phyloP scores from a whole-genome alignment of 2,113 vertebrate species.

The Dipodomys merriami region DNA sequence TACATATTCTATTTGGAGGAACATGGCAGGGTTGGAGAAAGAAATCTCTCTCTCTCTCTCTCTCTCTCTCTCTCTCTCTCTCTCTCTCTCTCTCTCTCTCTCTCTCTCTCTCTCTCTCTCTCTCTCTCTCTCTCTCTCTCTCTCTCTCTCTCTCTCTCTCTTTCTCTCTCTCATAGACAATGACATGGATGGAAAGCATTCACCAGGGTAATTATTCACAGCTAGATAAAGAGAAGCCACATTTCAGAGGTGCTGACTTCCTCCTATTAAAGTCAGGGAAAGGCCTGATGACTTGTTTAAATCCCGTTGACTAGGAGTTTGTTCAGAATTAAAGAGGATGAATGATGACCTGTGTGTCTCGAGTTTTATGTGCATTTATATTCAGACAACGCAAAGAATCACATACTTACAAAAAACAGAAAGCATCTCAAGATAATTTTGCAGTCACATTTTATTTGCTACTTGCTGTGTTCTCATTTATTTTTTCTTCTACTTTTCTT shows the following conservation, averaged over 20 bases:
- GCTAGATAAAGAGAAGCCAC: background rate
- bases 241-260: background rate
- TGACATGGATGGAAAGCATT: background rate
- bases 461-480: background rate
- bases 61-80: too few species aligned
- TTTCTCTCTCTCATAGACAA: background rate
- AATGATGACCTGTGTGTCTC: background rate
- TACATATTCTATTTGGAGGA: background rate
- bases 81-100: too few species aligned
- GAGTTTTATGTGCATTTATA: background rate
- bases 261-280: background rate
- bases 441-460: background rate
- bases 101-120: too few species aligned
- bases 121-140: too few species aligned
- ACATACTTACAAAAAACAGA: background rate
- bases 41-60: accelerated
- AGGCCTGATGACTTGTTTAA: background rate
- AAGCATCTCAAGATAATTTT: constrained; percentile 21
- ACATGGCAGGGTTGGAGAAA: background rate
- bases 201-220: background rate
- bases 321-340: background rate
- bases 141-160: too few species aligned
- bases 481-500: background rate
- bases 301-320: background rate
- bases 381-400: background rate